Base-by-base conservation (phyloP, 2,113 vertebrate genomes). In the Cyprinus carpio region DNA sequence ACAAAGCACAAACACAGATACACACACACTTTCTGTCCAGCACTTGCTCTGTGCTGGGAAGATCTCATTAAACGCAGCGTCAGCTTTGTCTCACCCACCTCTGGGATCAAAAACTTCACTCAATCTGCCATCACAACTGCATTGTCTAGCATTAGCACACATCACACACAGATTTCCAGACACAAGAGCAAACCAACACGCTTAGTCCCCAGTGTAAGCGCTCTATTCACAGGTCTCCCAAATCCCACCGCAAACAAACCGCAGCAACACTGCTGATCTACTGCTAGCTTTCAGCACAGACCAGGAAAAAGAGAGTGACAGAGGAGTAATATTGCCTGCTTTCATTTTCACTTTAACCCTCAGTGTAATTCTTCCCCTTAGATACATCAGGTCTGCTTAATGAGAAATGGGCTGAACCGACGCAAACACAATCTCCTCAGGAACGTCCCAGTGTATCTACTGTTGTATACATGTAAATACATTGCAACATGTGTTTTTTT, bases 191-290 rank as follows among this genome's bases (percentile, higher is more conserved):
- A 88, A 88, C 85, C n/a, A n/a, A 84, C 82, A 69, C 71, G 29
- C 43, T 51, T 34, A 65, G 78, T 88, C 87, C 82, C 82, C 20
- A 62, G 82, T 86, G 87, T 88, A n/a, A n/a, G 85, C 87, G 81
- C 78, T 88, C 85, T 87, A 78, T 83, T 85, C 84, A 86, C 87
- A 86, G 82, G 87, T 88, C 87, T 88, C 87, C 87, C 82, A 84
- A 86, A 88, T 86, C 87, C 85, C 85, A 37, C 71, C 34, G 43
- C 85, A 88, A 88, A 88, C 82, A 88, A 75, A 81, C 81, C 69
- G 86, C 82, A 75, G 74, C 69, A 84, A 78, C 87, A 88, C 54
- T 58, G 85, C 82, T 84, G 85, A 88, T 83, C 84, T 84, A 86
- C 87, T 86, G 84, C 87, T 84, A 77, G 77, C 69, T 72, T 65